Evolutionary conservation across 2,797 vertebrate genomes (phyloP), one percentile per base, ranked within the genome.

Genomic region (Bucorvus abyssinicus): DNA sequence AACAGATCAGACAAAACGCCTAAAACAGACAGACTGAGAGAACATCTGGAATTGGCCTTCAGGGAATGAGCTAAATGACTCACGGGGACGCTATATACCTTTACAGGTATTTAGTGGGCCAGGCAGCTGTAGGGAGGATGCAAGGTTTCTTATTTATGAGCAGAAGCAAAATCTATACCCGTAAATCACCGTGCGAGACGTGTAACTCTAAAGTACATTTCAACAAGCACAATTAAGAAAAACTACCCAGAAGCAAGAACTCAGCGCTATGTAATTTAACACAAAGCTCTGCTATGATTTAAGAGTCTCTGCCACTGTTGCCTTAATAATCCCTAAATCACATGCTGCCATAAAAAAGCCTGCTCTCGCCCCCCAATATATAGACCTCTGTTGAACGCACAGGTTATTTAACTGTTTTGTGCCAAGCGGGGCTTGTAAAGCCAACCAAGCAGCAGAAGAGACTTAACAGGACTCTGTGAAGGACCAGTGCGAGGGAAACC

Each of bases 161-260:
- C 68, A 94, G 70, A 91, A 96, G 36, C 10, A 93, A 90, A 49
- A 89, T 90, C 80, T 82, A 74, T 64, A 77, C 13, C 68, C 64
- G 59, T 84, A 87, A 64, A 92, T 95, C 73, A 91, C 30, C 4
- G 52, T 23, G 26, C 8, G 18, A 61, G 86, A 83, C 10, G 7
- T 13, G 57, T 82, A 93, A 82, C 65, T 83, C 80, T 74, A 89
- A 86, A 91, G 94, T 69, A 91, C 55, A 63, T 91, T 97, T 96
- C 96, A 96, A 95, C 36, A 81, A 92, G 76, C 34, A 78, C 76
- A 96, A 94, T 97, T 97, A 97, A 96, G 89, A 90, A 88, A 95
- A 96, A 94, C 81, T 94, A 74, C 82, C 64, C 85, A 89, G 95
- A 76, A 94, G 49, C 49, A 55, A 52, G 86, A 89, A 69, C 75